Base-by-base conservation (phyloP, 2,797 vertebrate genomes). In the Novumbra hubbsi region DNA sequence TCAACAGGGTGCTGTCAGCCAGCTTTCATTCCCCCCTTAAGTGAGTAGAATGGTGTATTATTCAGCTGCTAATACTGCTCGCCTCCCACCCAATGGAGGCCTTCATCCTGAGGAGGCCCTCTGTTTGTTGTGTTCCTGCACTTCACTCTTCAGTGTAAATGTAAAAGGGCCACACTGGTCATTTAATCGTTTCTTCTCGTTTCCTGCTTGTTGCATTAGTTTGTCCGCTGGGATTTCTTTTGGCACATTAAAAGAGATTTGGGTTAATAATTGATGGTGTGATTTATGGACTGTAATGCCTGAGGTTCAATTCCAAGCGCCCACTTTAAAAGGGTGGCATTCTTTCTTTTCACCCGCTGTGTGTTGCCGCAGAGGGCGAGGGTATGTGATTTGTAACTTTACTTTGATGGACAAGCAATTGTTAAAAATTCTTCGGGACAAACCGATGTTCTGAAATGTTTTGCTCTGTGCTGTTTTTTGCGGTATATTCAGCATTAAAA, bases 221-320 rank as follows among this genome's bases (percentile, higher is more conserved):
- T 72, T 21, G 32, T 71, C 88, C 86, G 16, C 75, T 73, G 88
- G 90, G 90, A 81, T 86, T 91, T 91, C 89, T 87, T 91, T 92
- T 90, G 83, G 89, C 91, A 91, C 90, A 91, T 92, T 92, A 91
- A 91, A 90, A 88, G 87, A 90, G 89, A 91, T 92, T 91, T 91
- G 80, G 87, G 83, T 92, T 87, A 92, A 92, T 92, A 92, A 92
- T 92, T 92, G 87, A 92, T 92, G 89, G 80, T 80, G 81, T 85
- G 71, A 92, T 92, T 91, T 92, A 92, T 91, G 90, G 88, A 90
- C 87, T 90, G 75, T 45, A 87, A 86, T 85, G 90, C 86, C 89
- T 62, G 81, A 85, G 88, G 88, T 90, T 89, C 87, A 84, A 83
- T 83, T 86, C 88, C 88, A 83, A 86, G 86, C 82, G 78, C 85